Percentiles rank a stretch among this genome's conserved stretches.
Conservation (phyloP, 2,113 vertebrate species). For the Harpagus bidentatus region DNA sequence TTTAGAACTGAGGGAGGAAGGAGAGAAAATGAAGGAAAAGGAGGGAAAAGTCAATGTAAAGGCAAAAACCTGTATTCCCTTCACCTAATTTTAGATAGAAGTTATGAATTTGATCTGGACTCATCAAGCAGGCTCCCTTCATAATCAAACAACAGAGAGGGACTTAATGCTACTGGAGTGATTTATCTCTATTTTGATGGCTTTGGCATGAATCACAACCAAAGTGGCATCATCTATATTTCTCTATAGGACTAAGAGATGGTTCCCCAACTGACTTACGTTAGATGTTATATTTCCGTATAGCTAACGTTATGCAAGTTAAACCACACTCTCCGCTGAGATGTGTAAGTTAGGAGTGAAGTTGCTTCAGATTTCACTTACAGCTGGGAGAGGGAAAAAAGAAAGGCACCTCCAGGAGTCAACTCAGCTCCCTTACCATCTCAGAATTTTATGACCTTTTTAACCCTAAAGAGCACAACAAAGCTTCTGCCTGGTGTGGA, state of each 20-base stretch:
- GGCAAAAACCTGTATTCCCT: neutral
- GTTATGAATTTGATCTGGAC: neutral
- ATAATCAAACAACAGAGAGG: neutral
- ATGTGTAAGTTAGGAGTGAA: neutral
- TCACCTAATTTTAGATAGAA: neutral
- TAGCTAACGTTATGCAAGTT: accelerated
- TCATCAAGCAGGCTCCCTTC: neutral
- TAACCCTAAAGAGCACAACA: neutral
- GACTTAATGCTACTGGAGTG: neutral
- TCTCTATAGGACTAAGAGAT: neutral
- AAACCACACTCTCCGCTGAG: neutral
- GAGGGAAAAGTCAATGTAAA: neutral
- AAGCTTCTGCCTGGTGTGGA: neutral
- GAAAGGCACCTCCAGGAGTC: neutral
- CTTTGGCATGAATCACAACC: neutral
- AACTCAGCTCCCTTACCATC: neutral
- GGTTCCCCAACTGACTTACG: neutral
- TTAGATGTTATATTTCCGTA: neutral
- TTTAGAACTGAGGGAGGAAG: neutral
- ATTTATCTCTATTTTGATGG: neutral
- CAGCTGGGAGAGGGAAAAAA: neutral
- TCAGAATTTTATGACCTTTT: neutral
- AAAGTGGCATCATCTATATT: neutral
- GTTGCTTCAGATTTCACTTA: neutral
- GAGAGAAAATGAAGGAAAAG: neutral